Evolutionary conservation across 2,113 vertebrate species (phyloP).

Genomic region (Perca flavescens): DNA sequence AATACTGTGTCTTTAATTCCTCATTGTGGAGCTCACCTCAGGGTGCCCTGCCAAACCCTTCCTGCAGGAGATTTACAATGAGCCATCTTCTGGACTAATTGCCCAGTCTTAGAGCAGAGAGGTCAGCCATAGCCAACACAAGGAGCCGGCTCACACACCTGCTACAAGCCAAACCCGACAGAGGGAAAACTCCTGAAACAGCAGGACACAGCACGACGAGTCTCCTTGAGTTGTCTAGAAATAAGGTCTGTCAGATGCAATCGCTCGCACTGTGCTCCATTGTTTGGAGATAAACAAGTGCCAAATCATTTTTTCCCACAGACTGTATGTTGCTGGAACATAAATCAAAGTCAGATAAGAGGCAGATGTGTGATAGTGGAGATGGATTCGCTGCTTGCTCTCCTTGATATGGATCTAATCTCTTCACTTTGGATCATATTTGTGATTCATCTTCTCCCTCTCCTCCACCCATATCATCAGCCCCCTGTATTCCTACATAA

Average conservation of each 20-base stretch:
- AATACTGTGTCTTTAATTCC: conserved; percentile 79
- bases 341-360: conserved; percentile 72
- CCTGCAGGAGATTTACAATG: conserved; percentile 79
- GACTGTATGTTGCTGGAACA: conserved; percentile 40
- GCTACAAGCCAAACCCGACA: conserved; percentile 33
- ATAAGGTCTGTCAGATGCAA: conserved; percentile 39
- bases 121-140: conserved; percentile 72
- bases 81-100: conserved; percentile 84
- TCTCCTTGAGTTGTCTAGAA: conserved; percentile 63
- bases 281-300: conserved; percentile 65
- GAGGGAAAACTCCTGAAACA: conserved; percentile 54
- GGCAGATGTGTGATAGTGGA: conserved; percentile 50
- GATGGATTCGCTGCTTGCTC: conserved; percentile 43
- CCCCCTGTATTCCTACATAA: conserved; percentile 31
- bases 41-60: conserved; percentile 73
- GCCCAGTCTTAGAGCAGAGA: conserved; percentile 59
- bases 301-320: conserved; percentile 29
- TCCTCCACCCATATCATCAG: conserved; percentile 45
- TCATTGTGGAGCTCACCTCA: conserved; percentile 72
- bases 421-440: conserved; percentile 60
- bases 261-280: conserved; percentile 7
- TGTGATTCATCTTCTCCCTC: conserved; percentile 60
- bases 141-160: conserved; percentile 48
- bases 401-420: conserved; percentile 72
- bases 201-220: conserved; percentile 31